These are phyloP conservation scores for Tetramorium bicarinatum DNA, from an alignment of 2,888 invertebrate genomes.

Conservation along the genomic window DNA sequence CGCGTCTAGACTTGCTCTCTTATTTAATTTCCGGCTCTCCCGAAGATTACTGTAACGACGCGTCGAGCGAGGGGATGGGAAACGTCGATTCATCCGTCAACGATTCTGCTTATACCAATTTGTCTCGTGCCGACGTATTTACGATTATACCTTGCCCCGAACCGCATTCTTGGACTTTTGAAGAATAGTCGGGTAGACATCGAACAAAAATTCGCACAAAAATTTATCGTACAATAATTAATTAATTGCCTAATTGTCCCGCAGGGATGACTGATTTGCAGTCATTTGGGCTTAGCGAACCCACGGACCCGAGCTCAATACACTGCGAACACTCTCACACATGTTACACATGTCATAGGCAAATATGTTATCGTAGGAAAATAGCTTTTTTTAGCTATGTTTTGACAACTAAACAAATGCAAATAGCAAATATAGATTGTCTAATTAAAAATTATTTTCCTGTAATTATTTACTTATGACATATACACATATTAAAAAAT, in stretches of 20 bases:
- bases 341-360: neutral
- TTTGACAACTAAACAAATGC: too few species aligned
- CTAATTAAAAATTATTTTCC: too few species aligned
- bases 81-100: constrained; percentile 30
- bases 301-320: neutral
- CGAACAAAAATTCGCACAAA: neutral
- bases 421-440: too few species aligned
- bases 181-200: neutral
- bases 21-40: constrained; percentile 68
- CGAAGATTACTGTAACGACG: constrained; percentile 45
- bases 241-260: neutral
- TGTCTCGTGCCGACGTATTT: neutral
- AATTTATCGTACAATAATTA: neutral
- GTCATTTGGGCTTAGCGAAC: neutral
- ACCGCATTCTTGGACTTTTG: neutral
- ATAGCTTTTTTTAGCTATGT: too few species aligned
- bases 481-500: neutral
- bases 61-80: constrained; percentile 6
- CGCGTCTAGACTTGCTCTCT: constrained; percentile 52
- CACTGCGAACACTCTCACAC: neutral
- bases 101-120: constrained; percentile 4
- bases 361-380: too few species aligned
- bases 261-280: neutral
- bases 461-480: neutral
- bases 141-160: neutral